A percentile compares a stretch with the other conserved stretches of the same genome.
Evolutionary conservation across 2,888 invertebrate species (phyloP).

Genomic region (Byasa hedistus): DNA sequence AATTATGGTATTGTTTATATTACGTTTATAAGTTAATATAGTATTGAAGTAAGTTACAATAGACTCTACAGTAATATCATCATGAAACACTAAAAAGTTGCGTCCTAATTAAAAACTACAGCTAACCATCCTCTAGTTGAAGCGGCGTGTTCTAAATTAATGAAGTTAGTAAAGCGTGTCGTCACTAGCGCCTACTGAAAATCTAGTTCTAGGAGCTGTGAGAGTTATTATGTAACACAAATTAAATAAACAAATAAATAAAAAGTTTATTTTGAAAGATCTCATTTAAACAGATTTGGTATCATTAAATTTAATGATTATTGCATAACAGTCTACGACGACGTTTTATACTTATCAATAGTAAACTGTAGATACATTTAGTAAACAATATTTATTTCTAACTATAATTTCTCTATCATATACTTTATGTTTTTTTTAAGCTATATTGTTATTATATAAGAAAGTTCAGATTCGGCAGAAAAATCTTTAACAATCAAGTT

Average conservation of each 20-base stretch:
- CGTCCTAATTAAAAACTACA: slow-evolving; percentile 34
- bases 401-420: too few relatives aligned
- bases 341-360: background rate
- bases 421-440: too few relatives aligned
- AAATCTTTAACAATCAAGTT: too few relatives aligned
- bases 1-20: too few relatives aligned
- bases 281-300: too few relatives aligned
- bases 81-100: slow-evolving; percentile 17
- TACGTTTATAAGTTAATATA: background rate
- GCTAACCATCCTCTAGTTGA: slow-evolving; percentile 38
- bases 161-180: slow-evolving; percentile 40
- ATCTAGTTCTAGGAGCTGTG: slow-evolving; percentile 33
- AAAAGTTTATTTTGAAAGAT: background rate
- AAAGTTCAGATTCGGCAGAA: too few relatives aligned
- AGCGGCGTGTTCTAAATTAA: slow-evolving; percentile 42
- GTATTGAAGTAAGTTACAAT: background rate
- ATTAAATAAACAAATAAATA: background rate
- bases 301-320: background rate
- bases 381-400: too few relatives aligned
- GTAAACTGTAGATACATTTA: too few relatives aligned
- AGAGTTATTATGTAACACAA: slow-evolving; percentile 5
- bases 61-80: slow-evolving; percentile 9
- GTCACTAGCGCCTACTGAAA: slow-evolving; percentile 36
- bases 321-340: background rate
- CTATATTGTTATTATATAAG: too few relatives aligned